Evolutionary conservation across 64 coral and sea anemone species (phyloP).

Genomic region (Dendronephthya gigantea): DNA sequence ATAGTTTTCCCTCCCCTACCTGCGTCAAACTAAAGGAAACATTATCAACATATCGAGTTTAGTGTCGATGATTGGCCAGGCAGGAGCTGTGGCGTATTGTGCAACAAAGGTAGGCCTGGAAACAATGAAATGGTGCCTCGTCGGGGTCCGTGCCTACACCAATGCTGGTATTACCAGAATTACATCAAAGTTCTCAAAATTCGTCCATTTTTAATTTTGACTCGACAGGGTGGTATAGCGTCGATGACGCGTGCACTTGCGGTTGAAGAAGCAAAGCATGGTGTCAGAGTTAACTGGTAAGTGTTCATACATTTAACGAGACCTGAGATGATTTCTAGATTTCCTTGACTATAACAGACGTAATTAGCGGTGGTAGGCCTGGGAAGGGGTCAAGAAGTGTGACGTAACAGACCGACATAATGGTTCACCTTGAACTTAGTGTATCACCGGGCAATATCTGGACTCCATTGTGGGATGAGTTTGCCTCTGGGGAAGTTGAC

Average conservation of each 20-base stretch:
- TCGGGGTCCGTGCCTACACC: too few species aligned
- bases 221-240: conserved; percentile 62
- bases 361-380: too few species aligned
- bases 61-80: conserved; percentile 64
- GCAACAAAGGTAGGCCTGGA: conserved; percentile 82
- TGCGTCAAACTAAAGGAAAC: conserved; percentile 81
- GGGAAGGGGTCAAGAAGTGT: too few species aligned
- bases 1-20: conserved; percentile 60
- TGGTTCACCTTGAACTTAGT: conserved; percentile 21
- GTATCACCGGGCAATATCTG: conserved; percentile 68
- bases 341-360: too few species aligned
- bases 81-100: conserved; percentile 67
- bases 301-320: background rate
- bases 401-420: too few species aligned
- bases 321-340: background rate
- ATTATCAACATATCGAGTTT: conserved; percentile 90
- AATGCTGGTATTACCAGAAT: background rate
- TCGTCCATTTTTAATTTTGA: background rate
- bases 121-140: too few species aligned
- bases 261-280: conserved; percentile 76
- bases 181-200: background rate
- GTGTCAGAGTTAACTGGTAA: conserved; percentile 82
- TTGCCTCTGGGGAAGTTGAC: conserved; percentile 23
- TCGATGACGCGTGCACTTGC: conserved; percentile 83
- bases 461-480: conserved; percentile 76